phyloP scores from a whole-genome alignment of 2,797 vertebrate species.

The Petrocephalus sullivani region DNA sequence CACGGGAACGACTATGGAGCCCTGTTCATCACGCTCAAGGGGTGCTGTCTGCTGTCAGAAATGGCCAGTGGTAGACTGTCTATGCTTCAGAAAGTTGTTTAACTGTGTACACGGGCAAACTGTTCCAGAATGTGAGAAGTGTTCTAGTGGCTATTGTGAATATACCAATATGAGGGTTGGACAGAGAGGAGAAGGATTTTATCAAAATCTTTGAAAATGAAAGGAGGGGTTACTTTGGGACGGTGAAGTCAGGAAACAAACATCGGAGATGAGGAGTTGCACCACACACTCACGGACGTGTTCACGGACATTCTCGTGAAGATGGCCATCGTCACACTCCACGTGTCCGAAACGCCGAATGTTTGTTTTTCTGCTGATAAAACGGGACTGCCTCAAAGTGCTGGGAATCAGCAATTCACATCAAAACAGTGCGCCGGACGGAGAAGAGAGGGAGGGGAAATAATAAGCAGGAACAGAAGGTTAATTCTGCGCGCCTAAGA shows the following conservation, averaged over 20 bases:
- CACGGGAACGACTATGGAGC: slow-evolving; percentile 65
- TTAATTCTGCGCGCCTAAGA: background rate
- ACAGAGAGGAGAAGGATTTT: background rate
- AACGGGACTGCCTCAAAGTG: background rate
- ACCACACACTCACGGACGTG: background rate
- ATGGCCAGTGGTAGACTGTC: slow-evolving; percentile 75
- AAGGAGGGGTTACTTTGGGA: background rate
- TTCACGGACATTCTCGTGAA: background rate
- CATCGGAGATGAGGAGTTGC: background rate
- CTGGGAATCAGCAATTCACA: background rate
- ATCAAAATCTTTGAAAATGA: background rate
- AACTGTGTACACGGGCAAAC: slow-evolving; percentile 78
- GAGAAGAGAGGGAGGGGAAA: background rate
- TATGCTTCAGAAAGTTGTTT: slow-evolving; percentile 73
- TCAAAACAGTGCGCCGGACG: background rate
- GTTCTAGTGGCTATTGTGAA: background rate
- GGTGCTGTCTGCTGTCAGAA: slow-evolving; percentile 54
- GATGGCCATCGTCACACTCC: background rate
- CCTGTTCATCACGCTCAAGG: slow-evolving; percentile 71
- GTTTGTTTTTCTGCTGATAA: slow-evolving; percentile 15
- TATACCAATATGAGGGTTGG: background rate
- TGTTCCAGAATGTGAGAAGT: slow-evolving; percentile 59
- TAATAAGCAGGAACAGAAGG: background rate
- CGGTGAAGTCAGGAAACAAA: background rate
- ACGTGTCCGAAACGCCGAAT: background rate